Evolutionary conservation across 1,140 invertebrate species (phyloP), one percentile per base, ranked within the genome.

Genomic region (Amyelois transitella): DNA sequence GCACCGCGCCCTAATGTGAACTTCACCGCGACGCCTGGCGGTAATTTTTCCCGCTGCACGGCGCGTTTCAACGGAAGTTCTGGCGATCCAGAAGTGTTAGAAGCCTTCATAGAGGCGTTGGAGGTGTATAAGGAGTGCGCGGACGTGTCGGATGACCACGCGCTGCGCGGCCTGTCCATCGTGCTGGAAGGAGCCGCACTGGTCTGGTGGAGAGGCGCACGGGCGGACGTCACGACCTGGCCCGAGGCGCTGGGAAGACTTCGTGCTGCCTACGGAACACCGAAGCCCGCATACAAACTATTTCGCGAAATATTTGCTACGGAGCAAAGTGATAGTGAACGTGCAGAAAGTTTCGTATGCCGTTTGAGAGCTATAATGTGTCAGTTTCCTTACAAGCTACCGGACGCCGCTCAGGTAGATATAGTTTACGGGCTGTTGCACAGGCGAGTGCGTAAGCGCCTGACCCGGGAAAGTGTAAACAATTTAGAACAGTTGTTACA

Each of bases 361-460:
- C 50, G 24, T 43, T 49, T 60, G 43, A 18, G 65, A 12, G 47
- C 60, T 4, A n/a, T 65, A 18, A 32, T 71, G 0, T 53, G 49
- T 5, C 54, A 58, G 43, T 38, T 71, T 18, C 57, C 66, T 4
- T 60, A 69, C 21, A 7, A 47, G 43, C 10, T 69, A 43, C 49
- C 38, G 17, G 54, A 58, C 18, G 47, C 43, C 18, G 20, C 38
- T 28, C 43, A 55, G 25, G 1, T 67, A 8, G 66, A 70, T 38
- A 69, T 72, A 20, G 50, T 64, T 12, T 67, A 68, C 43, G 55
- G 58, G 0, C 38, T 70, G 18, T 14, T 62, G 10, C n/a, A 58
- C 24, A 43, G 43, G 1, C 44, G 44, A 18, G 45, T 55, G 2
- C 10, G 51, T 17, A 45, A 51, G 28, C 51, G 47, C 4, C 18